These are phyloP conservation scores for Operophtera brumata DNA, from an alignment of 2,888 invertebrate species.

Conservation along the genomic window DNA sequence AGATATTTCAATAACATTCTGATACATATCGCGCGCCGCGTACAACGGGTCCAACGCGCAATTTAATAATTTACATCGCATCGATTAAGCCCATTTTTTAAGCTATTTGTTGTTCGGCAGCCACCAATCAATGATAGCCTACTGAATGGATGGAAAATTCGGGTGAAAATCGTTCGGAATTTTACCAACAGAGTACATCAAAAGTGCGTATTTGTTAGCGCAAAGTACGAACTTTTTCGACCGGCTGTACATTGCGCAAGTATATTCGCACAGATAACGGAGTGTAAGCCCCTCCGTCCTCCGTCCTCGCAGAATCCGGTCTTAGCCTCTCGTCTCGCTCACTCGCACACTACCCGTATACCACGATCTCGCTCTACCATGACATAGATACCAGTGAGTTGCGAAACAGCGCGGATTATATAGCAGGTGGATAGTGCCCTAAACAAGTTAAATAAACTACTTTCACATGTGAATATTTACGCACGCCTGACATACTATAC, in stretches of 20 bases:
- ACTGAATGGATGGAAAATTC: constrained; percentile 34
- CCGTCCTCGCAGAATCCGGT: constrained; percentile 71
- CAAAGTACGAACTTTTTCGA: constrained; percentile 64
- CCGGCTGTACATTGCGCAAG: constrained; percentile 73
- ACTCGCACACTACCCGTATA: constrained; percentile 35
- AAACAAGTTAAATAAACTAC: constrained; percentile 78
- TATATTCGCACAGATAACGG: constrained; percentile 77
- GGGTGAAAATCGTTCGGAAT: constrained; percentile 32
- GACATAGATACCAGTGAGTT: constrained; percentile 77
- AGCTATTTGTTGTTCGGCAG: constrained; percentile 40
- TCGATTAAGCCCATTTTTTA: constrained; percentile 50
- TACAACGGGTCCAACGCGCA: constrained; percentile 60
- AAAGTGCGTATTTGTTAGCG: constrained; percentile 40
- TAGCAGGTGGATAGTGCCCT: constrained; percentile 78
- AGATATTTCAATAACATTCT: neutral
- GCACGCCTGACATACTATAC: constrained; percentile 41
- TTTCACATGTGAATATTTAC: constrained; percentile 70
- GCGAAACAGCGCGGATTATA: constrained; percentile 80
- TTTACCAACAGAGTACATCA: constrained; percentile 27
- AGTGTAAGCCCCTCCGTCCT: constrained; percentile 71
- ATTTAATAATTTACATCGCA: constrained; percentile 59
- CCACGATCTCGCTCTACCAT: constrained; percentile 54
- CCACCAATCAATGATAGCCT: constrained; percentile 40
- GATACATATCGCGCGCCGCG: constrained; percentile 53
- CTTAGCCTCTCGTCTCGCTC: constrained; percentile 51